Base-by-base conservation (phyloP, 2,888 invertebrate genomes). In the Andricus quercusramuli region DNA sequence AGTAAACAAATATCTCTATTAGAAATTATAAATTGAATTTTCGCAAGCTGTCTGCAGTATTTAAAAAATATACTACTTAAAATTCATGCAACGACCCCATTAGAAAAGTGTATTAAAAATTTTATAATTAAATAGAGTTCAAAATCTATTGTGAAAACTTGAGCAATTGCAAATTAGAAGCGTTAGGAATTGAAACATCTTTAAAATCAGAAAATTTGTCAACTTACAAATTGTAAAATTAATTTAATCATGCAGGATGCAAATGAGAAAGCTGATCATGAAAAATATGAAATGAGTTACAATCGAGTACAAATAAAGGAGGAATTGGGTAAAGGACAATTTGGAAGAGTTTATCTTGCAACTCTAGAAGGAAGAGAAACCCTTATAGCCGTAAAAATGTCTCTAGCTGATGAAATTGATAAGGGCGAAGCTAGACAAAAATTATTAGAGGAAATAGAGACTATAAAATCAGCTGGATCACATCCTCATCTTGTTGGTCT, bases 401-500 rank as follows among this genome's bases (percentile, higher is more conserved):
- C 89, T 15, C 86, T 87, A 25, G 84, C 68, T 85, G 93, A 93
- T 59, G 25, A 79, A 20, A 80, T 77, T 2, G 80, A 92, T 70
- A 91, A 91, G 84, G 89, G 91, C 9, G 88, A 90, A 70, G 83
- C 87, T 0, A 85, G 87, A 76, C 94, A 95, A 79, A 96, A 97
- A 88, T 96, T 97, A 88, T 93, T 96, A 25, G 94, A 95, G 0
- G 97, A 98, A 93, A 97, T 98, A 37, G 94, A 94, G 41, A 96
- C 96, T 93, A 94, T 97, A 91, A 97, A 97, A 91, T 94, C 94
- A 83, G 96, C 97, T 0, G 97, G 97, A 0, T 93, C 93, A 0
- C 97, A 97, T 92, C 94, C 95, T 22, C 96, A 97, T 92, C 95
- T 97, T 78, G 96, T 97, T 22, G 93, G 95, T 13, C 92, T 97